A percentile compares a stretch with the other conserved stretches of the same genome.
phyloP scores from a whole-genome alignment of 2,113 vertebrate species.

The Paraplagusia blochii region DNA sequence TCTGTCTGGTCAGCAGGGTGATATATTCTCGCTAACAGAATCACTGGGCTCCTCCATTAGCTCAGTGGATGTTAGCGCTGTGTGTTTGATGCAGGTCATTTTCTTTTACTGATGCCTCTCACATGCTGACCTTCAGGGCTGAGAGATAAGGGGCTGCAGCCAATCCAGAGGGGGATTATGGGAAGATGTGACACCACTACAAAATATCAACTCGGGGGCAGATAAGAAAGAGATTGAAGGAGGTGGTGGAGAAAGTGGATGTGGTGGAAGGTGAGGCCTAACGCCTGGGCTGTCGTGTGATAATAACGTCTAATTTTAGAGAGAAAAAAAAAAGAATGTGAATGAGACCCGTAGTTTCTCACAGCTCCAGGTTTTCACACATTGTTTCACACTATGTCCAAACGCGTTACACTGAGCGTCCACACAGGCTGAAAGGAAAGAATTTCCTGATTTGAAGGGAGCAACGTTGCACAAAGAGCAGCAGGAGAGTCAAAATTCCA shows the following conservation, averaged over 20 bases:
- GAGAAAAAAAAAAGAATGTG: slow-evolving; percentile 3
- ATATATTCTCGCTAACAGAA: neutral
- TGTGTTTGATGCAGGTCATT: slow-evolving; percentile 31
- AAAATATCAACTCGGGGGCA: slow-evolving; percentile 48
- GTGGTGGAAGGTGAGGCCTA: slow-evolving; percentile 2
- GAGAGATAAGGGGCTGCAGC: slow-evolving; percentile 51
- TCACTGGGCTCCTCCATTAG: slow-evolving; percentile 2
- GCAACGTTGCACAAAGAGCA: too few species aligned
- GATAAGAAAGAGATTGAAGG: slow-evolving; percentile 20
- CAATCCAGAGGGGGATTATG: slow-evolving; percentile 59
- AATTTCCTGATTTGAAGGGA: slow-evolving; percentile 29
- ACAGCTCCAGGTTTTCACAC: slow-evolving; percentile 31
- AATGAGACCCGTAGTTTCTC: slow-evolving; percentile 1
- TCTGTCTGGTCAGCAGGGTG: too few species aligned
- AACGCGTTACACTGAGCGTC: slow-evolving; percentile 50
- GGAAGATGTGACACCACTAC: slow-evolving; percentile 52
- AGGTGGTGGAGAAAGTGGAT: slow-evolving; percentile 3
- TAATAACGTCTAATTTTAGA: neutral
- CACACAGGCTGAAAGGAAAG: slow-evolving; percentile 41
- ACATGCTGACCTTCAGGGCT: slow-evolving; percentile 57
- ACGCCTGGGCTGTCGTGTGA: neutral
- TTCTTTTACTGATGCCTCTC: slow-evolving; percentile 56
- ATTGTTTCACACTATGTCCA: slow-evolving; percentile 39
- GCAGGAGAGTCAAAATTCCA: too few species aligned
- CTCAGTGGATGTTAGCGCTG: slow-evolving; percentile 18